Conservation (phyloP, 2,113 vertebrate species). For the Raja brachyura region DNA sequence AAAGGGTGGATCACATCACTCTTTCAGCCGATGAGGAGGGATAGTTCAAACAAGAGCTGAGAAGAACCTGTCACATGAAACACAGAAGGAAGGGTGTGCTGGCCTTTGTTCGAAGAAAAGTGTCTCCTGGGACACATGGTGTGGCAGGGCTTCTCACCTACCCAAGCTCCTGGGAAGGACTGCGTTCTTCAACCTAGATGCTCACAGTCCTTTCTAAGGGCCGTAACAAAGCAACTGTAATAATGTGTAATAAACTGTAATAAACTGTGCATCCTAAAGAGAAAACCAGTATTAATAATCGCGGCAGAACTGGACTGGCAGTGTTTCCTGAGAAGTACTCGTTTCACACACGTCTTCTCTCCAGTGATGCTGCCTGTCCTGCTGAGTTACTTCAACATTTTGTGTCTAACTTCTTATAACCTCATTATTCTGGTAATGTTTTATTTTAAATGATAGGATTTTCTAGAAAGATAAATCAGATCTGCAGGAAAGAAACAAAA, state of each 20-base stretch:
- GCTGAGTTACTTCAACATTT: no score
- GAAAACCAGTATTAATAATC: neutral
- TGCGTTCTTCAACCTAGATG: neutral
- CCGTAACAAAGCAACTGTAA: neutral
- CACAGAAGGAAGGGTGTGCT: neutral
- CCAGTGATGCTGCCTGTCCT: no score
- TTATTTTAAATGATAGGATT: neutral
- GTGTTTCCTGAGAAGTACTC: neutral
- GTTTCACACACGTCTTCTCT: no score
- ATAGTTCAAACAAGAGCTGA: neutral
- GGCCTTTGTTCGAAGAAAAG: neutral
- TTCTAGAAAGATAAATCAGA: neutral
- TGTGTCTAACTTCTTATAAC: neutral
- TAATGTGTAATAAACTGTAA: slow-evolving; percentile 18
- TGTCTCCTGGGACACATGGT: neutral
- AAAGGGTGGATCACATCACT: neutral
- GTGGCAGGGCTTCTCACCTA: neutral
- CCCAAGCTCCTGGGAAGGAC: neutral
- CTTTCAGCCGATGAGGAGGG: neutral
- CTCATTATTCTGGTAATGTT: neutral
- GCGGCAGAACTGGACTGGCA: neutral
- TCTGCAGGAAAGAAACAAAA: neutral
- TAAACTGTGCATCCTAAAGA: neutral
- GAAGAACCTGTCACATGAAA: slow-evolving; percentile 8
- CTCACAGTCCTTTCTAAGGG: neutral